Conservation (phyloP, 2,888 invertebrate genomes). For the Argyresthia albistria region DNA sequence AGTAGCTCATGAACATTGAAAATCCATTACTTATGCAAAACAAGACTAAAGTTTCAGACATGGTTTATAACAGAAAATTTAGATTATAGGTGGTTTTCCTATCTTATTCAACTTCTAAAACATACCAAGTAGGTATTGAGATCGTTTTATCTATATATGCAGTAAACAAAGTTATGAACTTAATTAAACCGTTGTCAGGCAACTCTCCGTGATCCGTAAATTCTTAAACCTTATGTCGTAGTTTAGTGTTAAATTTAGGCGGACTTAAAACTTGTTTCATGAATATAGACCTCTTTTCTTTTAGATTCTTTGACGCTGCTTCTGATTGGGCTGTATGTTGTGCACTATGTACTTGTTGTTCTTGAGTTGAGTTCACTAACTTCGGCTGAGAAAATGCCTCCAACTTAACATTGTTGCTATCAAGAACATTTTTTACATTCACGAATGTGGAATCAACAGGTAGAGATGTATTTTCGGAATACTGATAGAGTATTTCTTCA, state of each 20-base stretch:
- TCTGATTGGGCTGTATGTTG: conserved; percentile 15
- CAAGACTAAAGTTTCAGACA: too few relatives aligned
- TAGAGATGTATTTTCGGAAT: conserved; percentile 37
- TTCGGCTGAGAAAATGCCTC: not conserved
- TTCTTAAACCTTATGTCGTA: conserved; percentile 44
- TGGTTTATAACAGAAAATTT: too few relatives aligned
- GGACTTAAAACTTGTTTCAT: conserved; percentile 73
- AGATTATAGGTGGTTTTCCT: too few relatives aligned
- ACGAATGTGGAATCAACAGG: conserved; percentile 31
- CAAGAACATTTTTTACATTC: conserved; percentile 33
- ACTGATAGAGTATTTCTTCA: conserved; percentile 56
- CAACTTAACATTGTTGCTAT: conserved; percentile 13
- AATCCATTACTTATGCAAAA: too few relatives aligned
- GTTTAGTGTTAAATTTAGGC: conserved; percentile 65
- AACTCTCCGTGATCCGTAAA: not conserved
- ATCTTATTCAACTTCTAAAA: not conserved
- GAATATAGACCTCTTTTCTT: conserved; percentile 68
- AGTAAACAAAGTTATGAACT: not conserved
- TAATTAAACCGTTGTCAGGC: not conserved
- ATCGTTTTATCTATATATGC: not conserved
- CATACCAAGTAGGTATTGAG: not conserved
- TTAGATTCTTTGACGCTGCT: conserved; percentile 41
- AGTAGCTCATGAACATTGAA: too few relatives aligned
- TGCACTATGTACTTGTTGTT: conserved; percentile 22
- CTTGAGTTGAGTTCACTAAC: conserved; percentile 7